Evolutionary conservation across 2,888 invertebrate species (phyloP).

Genomic region (Syritta pipiens): DNA sequence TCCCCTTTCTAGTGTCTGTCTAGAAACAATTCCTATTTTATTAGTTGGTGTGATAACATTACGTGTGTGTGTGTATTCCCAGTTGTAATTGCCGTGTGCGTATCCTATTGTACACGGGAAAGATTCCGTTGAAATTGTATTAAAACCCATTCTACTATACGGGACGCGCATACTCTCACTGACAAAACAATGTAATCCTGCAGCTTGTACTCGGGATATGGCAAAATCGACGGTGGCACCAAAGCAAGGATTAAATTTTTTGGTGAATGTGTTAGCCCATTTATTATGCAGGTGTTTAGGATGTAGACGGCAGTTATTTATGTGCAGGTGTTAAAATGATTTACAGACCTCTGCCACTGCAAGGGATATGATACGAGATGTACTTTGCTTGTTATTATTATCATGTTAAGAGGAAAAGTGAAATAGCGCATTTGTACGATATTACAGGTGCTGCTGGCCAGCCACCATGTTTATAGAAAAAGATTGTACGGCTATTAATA

Average conservation of each 20-base stretch:
- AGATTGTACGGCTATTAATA: no score
- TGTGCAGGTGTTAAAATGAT: conserved; percentile 56
- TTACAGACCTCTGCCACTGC: conserved; percentile 34
- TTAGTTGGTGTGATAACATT: conserved; percentile 21
- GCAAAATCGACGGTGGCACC: conserved; percentile 1
- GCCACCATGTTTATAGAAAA: no score
- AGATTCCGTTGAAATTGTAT: not conserved
- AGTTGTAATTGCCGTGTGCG: conserved; percentile 31
- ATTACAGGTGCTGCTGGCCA: no score
- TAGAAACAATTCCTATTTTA: conserved; percentile 23
- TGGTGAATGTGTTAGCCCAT: conserved; percentile 29
- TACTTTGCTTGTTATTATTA: conserved; percentile 21
- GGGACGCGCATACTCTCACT: not conserved
- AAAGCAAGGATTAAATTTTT: conserved; percentile 40
- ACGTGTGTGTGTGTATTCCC: conserved; percentile 13
- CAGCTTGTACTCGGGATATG: conserved; percentile 33
- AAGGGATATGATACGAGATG: conserved; percentile 15
- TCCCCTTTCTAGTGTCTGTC: not conserved
- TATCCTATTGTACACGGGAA: not conserved
- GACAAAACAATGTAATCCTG: conserved; percentile 42
- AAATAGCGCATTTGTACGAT: no score
- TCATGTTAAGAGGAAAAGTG: conserved; percentile 13
- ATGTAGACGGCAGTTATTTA: conserved; percentile 54
- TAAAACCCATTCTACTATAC: conserved; percentile 10
- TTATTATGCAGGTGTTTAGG: conserved; percentile 61